phyloP scores from a whole-genome alignment of 2,888 invertebrate genomes.

The Papilio demoleus region DNA sequence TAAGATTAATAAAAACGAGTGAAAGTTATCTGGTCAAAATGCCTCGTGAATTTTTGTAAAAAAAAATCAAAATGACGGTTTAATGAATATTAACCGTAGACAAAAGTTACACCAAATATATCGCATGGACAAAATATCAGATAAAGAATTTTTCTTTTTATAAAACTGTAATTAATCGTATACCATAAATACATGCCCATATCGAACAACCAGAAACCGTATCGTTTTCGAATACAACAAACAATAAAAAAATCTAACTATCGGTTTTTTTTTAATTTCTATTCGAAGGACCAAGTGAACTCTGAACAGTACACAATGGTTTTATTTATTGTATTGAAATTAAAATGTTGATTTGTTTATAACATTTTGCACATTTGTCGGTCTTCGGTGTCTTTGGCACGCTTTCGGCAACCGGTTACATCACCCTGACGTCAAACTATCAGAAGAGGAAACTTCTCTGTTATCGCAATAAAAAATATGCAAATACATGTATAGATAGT shows the following conservation, averaged over 20 bases:
- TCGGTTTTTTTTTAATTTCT: conserved; percentile 4
- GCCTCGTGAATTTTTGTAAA: neutral
- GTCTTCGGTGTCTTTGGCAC: conserved; percentile 67
- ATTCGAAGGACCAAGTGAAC: conserved; percentile 1
- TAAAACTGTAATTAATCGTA: conserved; percentile 2
- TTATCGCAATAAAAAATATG: conserved; percentile 54
- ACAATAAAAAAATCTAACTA: neutral
- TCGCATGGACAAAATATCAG: too few relatives aligned
- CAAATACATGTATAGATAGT: conserved; percentile 52
- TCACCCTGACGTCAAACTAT: conserved; percentile 74
- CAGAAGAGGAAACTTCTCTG: conserved; percentile 61
- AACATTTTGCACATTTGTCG: conserved; percentile 51
- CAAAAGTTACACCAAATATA: too few relatives aligned
- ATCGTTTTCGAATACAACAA: neutral
- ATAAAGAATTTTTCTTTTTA: conserved; percentile 11
- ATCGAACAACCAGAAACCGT: conserved; percentile 14
- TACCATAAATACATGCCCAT: conserved; percentile 1
- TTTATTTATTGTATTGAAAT: conserved; percentile 33
- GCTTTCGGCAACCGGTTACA: conserved; percentile 69
- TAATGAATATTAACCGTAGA: too few relatives aligned
- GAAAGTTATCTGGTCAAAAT: conserved; percentile 1
- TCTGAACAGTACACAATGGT: conserved; percentile 6
- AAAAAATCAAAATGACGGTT: too few relatives aligned
- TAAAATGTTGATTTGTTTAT: conserved; percentile 38
- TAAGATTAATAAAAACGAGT: conserved; percentile 10